Conservation (phyloP, 1,140 invertebrate species). For the Solenopsis fugax region DNA sequence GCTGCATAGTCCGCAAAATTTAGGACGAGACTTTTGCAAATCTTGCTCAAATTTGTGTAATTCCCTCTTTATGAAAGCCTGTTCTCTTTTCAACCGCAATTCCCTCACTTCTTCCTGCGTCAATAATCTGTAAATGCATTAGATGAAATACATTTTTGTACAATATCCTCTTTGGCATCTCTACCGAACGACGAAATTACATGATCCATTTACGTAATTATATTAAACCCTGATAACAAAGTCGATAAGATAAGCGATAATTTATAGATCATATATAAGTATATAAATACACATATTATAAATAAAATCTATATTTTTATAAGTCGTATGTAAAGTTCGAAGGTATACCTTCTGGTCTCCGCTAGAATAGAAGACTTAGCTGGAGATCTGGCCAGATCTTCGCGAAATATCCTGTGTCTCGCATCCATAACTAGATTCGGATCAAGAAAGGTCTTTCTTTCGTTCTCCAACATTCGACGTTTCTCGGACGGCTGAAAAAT, state of each 20-base stretch:
- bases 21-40: conserved; percentile 72
- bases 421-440: conserved; percentile 73
- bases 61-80: conserved; percentile 71
- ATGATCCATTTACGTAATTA: conserved; percentile 7
- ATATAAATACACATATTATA: conserved; percentile 3
- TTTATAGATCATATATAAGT: background rate
- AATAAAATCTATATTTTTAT: conserved; percentile 17
- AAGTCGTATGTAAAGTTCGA: background rate
- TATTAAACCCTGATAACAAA: background rate
- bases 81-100: conserved; percentile 60
- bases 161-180: too few relatives aligned
- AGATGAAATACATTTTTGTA: background rate
- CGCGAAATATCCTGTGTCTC: conserved; percentile 62
- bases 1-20: conserved; percentile 73
- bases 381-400: conserved; percentile 15
- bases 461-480: conserved; percentile 58
- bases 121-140: conserved; percentile 45
- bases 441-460: conserved; percentile 57
- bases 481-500: conserved; percentile 68
- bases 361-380: conserved; percentile 34
- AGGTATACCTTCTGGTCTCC: conserved; percentile 58
- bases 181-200: background rate
- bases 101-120: conserved; percentile 54
- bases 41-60: conserved; percentile 77
- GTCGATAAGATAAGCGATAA: background rate